Conservation (phyloP, 2,888 invertebrate species). For the Unio delphinus region DNA sequence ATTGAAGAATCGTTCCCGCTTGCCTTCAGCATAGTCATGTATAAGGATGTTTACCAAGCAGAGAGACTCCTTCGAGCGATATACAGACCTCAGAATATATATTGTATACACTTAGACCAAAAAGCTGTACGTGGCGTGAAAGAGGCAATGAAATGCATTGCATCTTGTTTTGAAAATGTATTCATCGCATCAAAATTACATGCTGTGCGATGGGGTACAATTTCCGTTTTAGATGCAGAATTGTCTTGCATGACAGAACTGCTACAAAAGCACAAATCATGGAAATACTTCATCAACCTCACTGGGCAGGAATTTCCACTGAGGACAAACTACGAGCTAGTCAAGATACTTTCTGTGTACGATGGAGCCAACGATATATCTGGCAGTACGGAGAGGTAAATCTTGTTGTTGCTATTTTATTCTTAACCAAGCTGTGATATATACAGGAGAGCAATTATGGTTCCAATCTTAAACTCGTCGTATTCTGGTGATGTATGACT, state of each 20-base stretch:
- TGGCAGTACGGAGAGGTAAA: constrained; percentile 40
- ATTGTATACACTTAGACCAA: constrained; percentile 58
- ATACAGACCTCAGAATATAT: constrained; percentile 58
- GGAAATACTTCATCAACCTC: constrained; percentile 67
- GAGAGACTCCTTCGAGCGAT: constrained; percentile 49
- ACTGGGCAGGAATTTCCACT: constrained; percentile 67
- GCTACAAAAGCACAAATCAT: constrained; percentile 31
- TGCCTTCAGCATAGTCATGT: constrained; percentile 43
- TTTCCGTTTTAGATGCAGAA: constrained; percentile 56
- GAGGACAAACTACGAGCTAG: constrained; percentile 63
- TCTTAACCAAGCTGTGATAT: too few relatives aligned
- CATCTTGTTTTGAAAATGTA: constrained; percentile 50
- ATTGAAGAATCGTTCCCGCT: constrained; percentile 38
- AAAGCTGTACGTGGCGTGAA: constrained; percentile 25
- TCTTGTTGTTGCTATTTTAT: too few relatives aligned
- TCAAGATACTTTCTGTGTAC: constrained; percentile 52
- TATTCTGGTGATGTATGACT: too few relatives aligned
- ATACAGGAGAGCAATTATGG: too few relatives aligned
- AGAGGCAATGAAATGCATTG: constrained; percentile 22
- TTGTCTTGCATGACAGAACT: constrained; percentile 54
- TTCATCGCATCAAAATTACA: constrained; percentile 36
- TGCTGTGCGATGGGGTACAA: constrained; percentile 54
- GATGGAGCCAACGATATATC: constrained; percentile 63
- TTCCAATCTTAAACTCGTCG: too few relatives aligned
- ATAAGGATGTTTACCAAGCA: constrained; percentile 41